phyloP scores from a whole-genome alignment of 2,797 vertebrate genomes.

The Oreortyx pictus region DNA sequence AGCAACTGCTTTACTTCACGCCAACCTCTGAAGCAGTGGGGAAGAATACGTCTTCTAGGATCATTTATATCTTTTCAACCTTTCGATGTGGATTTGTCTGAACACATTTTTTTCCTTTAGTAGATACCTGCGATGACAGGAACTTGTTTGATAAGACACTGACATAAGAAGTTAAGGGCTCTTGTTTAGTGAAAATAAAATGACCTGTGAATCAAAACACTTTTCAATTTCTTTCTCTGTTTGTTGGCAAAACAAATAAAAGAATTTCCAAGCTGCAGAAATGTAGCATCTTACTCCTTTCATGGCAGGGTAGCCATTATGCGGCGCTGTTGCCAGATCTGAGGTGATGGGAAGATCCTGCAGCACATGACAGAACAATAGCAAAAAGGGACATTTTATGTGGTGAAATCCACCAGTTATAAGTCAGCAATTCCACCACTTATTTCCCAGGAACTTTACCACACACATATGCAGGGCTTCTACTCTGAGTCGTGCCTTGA shows the following conservation, averaged over 20 bases:
- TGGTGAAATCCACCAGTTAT: neutral
- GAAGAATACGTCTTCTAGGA: conserved; percentile 67
- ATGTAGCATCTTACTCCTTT: neutral
- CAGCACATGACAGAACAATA: neutral
- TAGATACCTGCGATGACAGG: conserved; percentile 59
- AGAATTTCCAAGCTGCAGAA: conserved; percentile 42
- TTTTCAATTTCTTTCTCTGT: conserved; percentile 28
- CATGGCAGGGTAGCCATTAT: neutral
- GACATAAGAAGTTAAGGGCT: conserved; percentile 4
- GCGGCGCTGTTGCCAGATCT: accelerated
- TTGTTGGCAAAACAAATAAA: conserved; percentile 52
- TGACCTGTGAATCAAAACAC: conserved; percentile 34
- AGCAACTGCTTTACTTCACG: conserved; percentile 57
- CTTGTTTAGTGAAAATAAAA: conserved; percentile 44
- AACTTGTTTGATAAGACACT: conserved; percentile 37
- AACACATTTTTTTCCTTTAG: conserved; percentile 61
- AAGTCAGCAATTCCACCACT: neutral
- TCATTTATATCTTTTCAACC: conserved; percentile 68
- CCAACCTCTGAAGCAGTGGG: conserved; percentile 63
- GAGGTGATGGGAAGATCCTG: neutral
- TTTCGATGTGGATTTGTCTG: conserved; percentile 63
- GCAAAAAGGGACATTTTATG: neutral
- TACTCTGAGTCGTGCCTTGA: conserved; percentile 16
- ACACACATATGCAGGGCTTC: neutral
- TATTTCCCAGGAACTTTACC: conserved; percentile 22